Conservation (phyloP, 2,888 invertebrate species). For the Junonia oenone region DNA sequence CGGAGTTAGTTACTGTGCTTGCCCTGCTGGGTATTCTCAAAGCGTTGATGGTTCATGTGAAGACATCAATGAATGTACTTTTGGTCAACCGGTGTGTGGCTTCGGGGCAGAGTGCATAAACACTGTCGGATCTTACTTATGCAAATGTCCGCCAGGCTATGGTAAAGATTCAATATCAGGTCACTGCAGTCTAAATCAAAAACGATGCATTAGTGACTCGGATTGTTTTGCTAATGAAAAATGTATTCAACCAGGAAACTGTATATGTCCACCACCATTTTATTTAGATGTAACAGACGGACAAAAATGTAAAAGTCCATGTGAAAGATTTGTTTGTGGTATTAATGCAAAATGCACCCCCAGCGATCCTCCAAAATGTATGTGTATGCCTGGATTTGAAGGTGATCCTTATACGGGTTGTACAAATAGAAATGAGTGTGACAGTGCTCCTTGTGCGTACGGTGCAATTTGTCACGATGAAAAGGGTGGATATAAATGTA, state of each 20-base stretch:
- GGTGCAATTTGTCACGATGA: conserved; percentile 94
- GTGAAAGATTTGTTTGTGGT: conserved; percentile 93
- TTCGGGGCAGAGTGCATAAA: conserved; percentile 93
- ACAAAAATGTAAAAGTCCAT: conserved; percentile 94
- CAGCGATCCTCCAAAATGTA: conserved; percentile 92
- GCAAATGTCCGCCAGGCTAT: conserved; percentile 89
- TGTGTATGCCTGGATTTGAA: conserved; percentile 92
- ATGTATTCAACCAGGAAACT: conserved; percentile 94
- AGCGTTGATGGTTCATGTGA: conserved; percentile 89
- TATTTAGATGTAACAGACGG: conserved; percentile 90
- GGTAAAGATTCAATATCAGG: conserved; percentile 90
- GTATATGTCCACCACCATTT: conserved; percentile 94
- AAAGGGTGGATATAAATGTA: conserved; percentile 91
- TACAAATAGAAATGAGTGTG: conserved; percentile 91
- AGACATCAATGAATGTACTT: conserved; percentile 91
- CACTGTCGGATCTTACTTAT: conserved; percentile 86
- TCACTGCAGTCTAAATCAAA: conserved; percentile 89
- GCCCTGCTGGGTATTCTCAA: conserved; percentile 91
- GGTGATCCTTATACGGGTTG: conserved; percentile 92
- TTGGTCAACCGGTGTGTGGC: conserved; percentile 87
- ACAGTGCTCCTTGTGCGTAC: conserved; percentile 89
- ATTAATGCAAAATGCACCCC: conserved; percentile 94
- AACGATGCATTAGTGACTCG: conserved; percentile 88
- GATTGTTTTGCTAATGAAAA: conserved; percentile 93
- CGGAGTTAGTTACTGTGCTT: conserved; percentile 95